These are phyloP conservation scores for Orestias chungarensis DNA, from an alignment of 2,797 vertebrate genomes.

Conservation along the genomic window DNA sequence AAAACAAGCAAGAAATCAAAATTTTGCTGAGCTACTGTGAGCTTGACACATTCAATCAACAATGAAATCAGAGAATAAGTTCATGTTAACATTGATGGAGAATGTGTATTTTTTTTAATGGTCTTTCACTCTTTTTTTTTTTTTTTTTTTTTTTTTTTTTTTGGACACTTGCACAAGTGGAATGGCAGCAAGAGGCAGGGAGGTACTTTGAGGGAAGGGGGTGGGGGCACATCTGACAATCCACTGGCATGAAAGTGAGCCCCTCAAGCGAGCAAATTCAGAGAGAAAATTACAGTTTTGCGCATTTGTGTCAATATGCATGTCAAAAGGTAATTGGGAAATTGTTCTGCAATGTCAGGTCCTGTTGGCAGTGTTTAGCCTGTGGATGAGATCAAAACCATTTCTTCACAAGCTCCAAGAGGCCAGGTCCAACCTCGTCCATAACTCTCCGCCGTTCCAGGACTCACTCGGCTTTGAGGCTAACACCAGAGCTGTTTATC, in stretches of 20 bases:
- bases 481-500: slow-evolving; percentile 69
- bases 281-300: slow-evolving; percentile 83
- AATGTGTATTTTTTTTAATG: not conserved
- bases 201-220: slow-evolving; percentile 49
- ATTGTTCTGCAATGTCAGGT: slow-evolving; percentile 82
- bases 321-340: slow-evolving; percentile 84
- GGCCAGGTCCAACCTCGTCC: slow-evolving; percentile 68
- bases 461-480: slow-evolving; percentile 67
- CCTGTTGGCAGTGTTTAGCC: slow-evolving; percentile 81
- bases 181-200: slow-evolving; percentile 62
- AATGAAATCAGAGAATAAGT: not conserved
- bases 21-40: not conserved
- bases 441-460: slow-evolving; percentile 55
- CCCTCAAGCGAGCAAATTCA: slow-evolving; percentile 81
- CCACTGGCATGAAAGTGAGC: slow-evolving; percentile 79
- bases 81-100: not conserved
- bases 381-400: slow-evolving; percentile 79
- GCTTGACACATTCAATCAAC: not conserved
- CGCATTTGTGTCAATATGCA: slow-evolving; percentile 83
- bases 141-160: slow-evolving; percentile 39
- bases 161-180: slow-evolving; percentile 65
- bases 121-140: slow-evolving; percentile 35
- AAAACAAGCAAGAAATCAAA: slow-evolving; percentile 9
- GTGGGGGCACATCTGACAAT: slow-evolving; percentile 79
- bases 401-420: slow-evolving; percentile 74